Evolutionary conservation across 2,888 invertebrate genomes (phyloP), one percentile per base, ranked within the genome.

Genomic region (Taphrorychus bicolor): DNA sequence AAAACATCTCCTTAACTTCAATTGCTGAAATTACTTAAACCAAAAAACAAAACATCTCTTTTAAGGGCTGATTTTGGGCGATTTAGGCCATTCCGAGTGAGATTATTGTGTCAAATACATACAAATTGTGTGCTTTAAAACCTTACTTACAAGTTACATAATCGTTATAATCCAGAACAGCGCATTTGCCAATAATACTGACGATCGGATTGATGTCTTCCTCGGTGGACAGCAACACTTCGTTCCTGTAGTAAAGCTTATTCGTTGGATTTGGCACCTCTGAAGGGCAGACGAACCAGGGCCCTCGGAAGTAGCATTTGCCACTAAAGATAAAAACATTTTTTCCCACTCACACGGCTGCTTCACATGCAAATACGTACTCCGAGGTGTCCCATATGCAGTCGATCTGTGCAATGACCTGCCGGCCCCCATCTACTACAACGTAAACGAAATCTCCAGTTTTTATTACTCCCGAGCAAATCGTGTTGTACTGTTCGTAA

Each of bases 401-500:
- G 80, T 98, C 96, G 72, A 98, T 92, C 81, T 97, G 93, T 9
- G 95, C 93, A 70, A 98, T 92, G 76, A 95, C 89, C 80, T 97
- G 96, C 81, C 93, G 90, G 53, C 94, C 94, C 14, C 92, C 92
- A 76, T 94, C 93, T 0, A 93, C 94, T 66, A 94, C 94, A 11
- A 98, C 95, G 79, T 97, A 97, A 48, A 98, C 97, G 81, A 91
- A 96, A 83, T 99, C 98, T 0, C 98, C 95, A 0, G 91, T 91
- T 84, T 94, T 93, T 57, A 94, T 89, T 0, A 92, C 88, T 1
- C 94, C 94, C 52, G 91, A 90, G 75, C 91, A 92, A 19, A 91
- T 88, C 0, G 93, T 92, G 78, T 93, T 94, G 81, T 93, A 94
- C 79, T 98, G 98, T 80, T 98, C 97, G 82, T 93, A 98, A 83